These are phyloP conservation scores for Uropsilus gracilis DNA, from an alignment of 2,113 vertebrate genomes.

Conservation along the genomic window DNA sequence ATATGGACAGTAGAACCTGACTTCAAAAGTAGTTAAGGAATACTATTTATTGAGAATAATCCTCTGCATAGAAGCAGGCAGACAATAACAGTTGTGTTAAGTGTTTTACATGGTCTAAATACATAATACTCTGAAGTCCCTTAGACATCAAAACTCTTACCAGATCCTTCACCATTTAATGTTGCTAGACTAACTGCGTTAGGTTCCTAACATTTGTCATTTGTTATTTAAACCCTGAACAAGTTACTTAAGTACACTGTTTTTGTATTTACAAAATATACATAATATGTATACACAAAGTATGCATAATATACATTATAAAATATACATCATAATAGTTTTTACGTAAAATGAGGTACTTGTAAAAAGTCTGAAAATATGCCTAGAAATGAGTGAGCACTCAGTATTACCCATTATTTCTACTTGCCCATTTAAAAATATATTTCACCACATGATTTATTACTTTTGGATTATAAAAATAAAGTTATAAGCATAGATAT, in stretches of 20 bases:
- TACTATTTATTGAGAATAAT: neutral
- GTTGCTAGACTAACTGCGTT: neutral
- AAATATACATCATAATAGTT: too few species aligned
- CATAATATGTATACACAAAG: too few species aligned
- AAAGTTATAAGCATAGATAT: neutral
- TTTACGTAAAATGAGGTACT: neutral
- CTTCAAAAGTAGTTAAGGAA: neutral
- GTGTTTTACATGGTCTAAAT: neutral
- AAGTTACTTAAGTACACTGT: neutral
- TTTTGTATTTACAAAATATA: neutral
- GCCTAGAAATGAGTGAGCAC: neutral
- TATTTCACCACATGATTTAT: neutral
- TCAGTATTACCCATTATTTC: neutral
- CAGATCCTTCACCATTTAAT: neutral
- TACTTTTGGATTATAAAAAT: neutral
- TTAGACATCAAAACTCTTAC: neutral
- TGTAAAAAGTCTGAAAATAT: neutral
- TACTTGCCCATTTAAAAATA: neutral
- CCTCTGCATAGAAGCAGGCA: neutral
- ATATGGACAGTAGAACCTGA: neutral
- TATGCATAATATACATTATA: too few species aligned
- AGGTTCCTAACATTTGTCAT: neutral
- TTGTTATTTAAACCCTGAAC: neutral
- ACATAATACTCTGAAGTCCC: neutral
- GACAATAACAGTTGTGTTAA: neutral